Percentiles rank a stretch among this genome's conserved stretches.
phyloP scores from a whole-genome alignment of 2,888 invertebrate genomes.

The Chaitophorus viminalis region DNA sequence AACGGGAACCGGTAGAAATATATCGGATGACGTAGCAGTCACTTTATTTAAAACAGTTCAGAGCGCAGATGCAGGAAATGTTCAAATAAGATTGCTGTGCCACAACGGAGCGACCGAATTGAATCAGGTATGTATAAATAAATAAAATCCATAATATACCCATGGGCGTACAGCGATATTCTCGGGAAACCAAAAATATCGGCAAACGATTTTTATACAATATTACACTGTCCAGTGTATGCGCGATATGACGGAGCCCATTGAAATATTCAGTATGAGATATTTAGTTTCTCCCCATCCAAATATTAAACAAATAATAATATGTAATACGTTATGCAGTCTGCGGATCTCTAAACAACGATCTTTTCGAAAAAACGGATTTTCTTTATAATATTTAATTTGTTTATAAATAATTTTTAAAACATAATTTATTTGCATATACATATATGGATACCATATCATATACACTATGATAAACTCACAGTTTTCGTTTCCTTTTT shows the following conservation, averaged over 20 bases:
- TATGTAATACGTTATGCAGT: neutral
- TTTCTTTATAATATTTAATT: no score
- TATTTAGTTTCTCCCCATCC: neutral
- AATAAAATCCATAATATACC: neutral
- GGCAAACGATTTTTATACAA: neutral
- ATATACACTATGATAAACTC: no score
- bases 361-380: no score
- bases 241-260: neutral
- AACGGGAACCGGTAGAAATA: neutral
- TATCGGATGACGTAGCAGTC: neutral
- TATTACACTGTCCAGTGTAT: neutral
- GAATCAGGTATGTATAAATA: neutral
- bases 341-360: neutral
- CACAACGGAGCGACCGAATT: neutral
- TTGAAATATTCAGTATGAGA: neutral
- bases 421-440: neutral
- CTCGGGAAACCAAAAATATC: neutral
- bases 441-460: no score
- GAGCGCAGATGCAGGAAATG: conserved; percentile 6
- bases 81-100: neutral
- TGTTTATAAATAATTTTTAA: neutral
- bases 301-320: neutral
- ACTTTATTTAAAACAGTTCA: neutral
- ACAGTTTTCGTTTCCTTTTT: no score
- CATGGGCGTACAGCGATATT: neutral